Evolutionary conservation across 2,888 invertebrate genomes (phyloP), one percentile per base, ranked within the genome.

Genomic region (Oscheius onirici): DNA sequence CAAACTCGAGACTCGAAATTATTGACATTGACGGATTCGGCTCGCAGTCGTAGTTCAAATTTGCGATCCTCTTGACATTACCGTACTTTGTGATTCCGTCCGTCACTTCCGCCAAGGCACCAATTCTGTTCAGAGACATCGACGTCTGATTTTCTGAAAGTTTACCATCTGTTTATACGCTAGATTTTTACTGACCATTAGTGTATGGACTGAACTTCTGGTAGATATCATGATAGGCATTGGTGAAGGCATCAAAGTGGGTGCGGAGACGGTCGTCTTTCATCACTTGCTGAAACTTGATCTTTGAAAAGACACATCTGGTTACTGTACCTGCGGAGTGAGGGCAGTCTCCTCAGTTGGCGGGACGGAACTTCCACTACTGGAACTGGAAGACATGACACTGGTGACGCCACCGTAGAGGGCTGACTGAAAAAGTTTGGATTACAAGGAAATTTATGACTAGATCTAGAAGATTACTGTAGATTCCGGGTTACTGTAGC

Each of bases 1-100:
- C 95, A 89, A 96, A 96, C 89, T 95, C 95, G 81, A 96, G 95
- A 83, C 95, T 95, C 24, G 90, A 90, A 0, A 90, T 90, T 76
- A 90, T 90, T 80, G 89, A 90, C 40, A 89, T 93, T 3, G 63
- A 46, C 88, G 93, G 93, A 88, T 93, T 93, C 66, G 94, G 92
- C 88, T 95, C 95, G 85, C 92, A 93, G 76, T 94, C 93, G 89
- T 95, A 95, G 80, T 93, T 93, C 3, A 96, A 90, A 5, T 94
- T 94, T 3, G 95, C 94, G 8, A 95, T 90, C 20, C 93, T 92
- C 13, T 93, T 90, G 77, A 95, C 90, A 17, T 92, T 91, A 79
- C 92, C 92, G 88, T 92, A 94, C 55, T 92, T 90, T 0, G 94
- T 94, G 89, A 95, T 94, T 86, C 94, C 93, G 0, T 93, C 92